Evolutionary conservation across 30 jellyfish, hydroid and myxozoan species (phyloP), one percentile per base, ranked within the genome.

Genomic region (Hydra vulgaris): DNA sequence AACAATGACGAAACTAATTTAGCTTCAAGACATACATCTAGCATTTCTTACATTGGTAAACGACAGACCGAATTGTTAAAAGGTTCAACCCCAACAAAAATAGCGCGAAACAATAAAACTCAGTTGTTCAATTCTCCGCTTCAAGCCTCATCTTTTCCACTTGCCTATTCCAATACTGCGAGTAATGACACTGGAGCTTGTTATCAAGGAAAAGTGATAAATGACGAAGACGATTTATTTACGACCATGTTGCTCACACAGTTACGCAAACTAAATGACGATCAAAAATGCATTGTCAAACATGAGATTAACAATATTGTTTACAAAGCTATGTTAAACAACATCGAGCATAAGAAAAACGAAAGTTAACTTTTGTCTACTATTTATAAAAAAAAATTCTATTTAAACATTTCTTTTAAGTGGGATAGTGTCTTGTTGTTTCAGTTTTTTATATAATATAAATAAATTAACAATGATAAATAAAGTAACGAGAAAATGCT

Each of bases 291-390:
- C 72, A 18, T 75, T 5, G 83, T 70, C 16, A 75, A 75, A 7
- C 83, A 75, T 26, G 83, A 75, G 23, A 75, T 75, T 21, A 75
- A 70, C 72, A 75, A 75, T 21, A 75, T 54, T 75, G 53, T 75
- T n/a, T 75, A 25, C 67, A 75, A 75, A 75, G 83, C 83, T 25
- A 25, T 25, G 1, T 22, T 75, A 54, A 75, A 75, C 7, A 67
- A 75, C 53, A 23, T 75, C n/a, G 83, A 75, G 25, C 76, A 70
- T 16, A 21, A 22, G 25, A 25, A 70, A 70, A 21, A 70, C 12
- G 76, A 22, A 0, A 0, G 71, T 25, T 22, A 75, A 75, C 12
- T 40, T 40, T 12, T 5, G n/a, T n/a, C n/a, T n/a, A n/a, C n/a
- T n/a, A n/a, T n/a, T 12, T 40, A 12, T 40, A 5, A 40, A 3